Percentiles rank a stretch among this genome's conserved stretches.
phyloP scores from a whole-genome alignment of 64 coral and sea anemone genomes.

The Stylophora pistillata region DNA sequence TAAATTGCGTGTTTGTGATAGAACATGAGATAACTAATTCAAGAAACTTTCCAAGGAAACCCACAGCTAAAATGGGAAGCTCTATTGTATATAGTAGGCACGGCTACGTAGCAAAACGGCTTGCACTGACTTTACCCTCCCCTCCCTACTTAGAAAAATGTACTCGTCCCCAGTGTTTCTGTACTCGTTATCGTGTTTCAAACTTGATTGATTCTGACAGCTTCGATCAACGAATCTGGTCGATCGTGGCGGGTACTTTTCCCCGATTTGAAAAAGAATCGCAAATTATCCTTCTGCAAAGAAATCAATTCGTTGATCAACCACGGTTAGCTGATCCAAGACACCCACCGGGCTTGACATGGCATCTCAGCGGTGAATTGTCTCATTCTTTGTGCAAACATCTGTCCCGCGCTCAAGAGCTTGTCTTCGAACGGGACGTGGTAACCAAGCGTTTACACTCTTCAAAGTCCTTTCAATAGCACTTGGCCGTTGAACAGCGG shows the following conservation, averaged over 20 bases:
- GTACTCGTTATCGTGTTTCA: neutral
- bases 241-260: slow-evolving; percentile 31
- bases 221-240: slow-evolving; percentile 43
- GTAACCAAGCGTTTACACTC: slow-evolving; percentile 30
- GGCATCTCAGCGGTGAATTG: neutral
- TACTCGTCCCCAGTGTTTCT: slow-evolving; percentile 8
- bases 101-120: neutral
- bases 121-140: neutral
- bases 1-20: neutral
- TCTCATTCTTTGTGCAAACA: neutral
- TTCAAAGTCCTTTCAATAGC: neutral
- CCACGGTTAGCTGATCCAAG: neutral
- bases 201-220: slow-evolving; percentile 51
- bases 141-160: neutral
- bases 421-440: slow-evolving; percentile 48
- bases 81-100: neutral
- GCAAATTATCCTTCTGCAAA: neutral
- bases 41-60: neutral
- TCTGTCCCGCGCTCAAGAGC: slow-evolving; percentile 15
- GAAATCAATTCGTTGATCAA: neutral
- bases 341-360: neutral
- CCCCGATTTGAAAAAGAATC: slow-evolving; percentile 19
- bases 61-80: neutral
- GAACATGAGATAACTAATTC: neutral
- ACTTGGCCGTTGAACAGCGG: slow-evolving; percentile 27